Base-by-base conservation (phyloP, 2,888 invertebrate genomes). In the Athalia rosae region DNA sequence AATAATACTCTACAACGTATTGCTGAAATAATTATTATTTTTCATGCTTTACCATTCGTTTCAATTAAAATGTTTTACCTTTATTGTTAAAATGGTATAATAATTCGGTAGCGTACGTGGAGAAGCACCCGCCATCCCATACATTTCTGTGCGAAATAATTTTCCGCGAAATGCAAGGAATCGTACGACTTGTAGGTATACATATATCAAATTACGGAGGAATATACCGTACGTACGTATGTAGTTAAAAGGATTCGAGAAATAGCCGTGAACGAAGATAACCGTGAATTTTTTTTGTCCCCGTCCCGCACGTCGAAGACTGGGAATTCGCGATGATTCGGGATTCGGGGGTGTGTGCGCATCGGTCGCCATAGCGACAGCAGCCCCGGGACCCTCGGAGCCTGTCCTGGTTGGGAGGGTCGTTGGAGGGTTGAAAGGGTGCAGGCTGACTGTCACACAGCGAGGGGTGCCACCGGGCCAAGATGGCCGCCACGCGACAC, bases 301-400 rank as follows among this genome's bases (percentile, higher is more conserved):
- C 11, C n/a, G 41, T 67, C 13, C 11, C 53, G 8, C 7, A 43
- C 13, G 59, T 47, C n/a, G 15, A 74, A 48, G 15, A 74, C 61
- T 62, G 59, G 62, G 50, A 74, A 74, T 74, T 74, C 50, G 85
- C 85, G 85, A 74, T 47, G 48, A 74, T 74, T 74, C 62, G 85
- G 85, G 85, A 86, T 89, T 86, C 87, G 85, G 87, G 89, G 89
- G 89, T 87, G 74, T 61, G 61, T 61, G 74, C 74, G 56, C 88
- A 88, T 87, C 88, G 87, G 89, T 89, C 87, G 87, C 81, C 89
- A 89, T 89, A 89, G 84, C 86, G 86, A 89, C 89, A 84, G 85
- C 86, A 86, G 85, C 85, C 86, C 84, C 84, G 78, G 81, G 82
- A 81, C 78, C 84, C 83, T 82, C 82, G 81, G 80, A 79, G 81